Conservation (phyloP, 2,888 invertebrate species). For the Idaea dimidiata region DNA sequence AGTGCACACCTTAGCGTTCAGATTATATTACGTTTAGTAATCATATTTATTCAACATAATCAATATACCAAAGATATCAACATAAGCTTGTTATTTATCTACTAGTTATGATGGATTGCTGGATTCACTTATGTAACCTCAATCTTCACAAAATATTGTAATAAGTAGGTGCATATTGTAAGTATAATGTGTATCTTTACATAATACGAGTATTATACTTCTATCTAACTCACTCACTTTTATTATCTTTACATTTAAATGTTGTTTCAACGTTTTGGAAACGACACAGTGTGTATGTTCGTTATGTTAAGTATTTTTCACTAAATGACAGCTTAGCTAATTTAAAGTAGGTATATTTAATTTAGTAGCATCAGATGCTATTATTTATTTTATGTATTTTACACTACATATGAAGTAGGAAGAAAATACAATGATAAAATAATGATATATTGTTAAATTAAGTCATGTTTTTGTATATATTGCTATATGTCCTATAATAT, state of each 20-base stretch:
- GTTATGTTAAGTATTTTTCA: neutral
- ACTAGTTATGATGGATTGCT: neutral
- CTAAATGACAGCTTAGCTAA: neutral
- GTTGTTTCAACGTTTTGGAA: neutral
- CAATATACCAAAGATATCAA: neutral
- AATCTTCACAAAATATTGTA: too few relatives aligned
- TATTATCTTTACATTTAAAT: neutral
- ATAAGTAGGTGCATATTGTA: too few relatives aligned
- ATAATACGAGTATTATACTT: too few relatives aligned
- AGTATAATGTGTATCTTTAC: neutral
- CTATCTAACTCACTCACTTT: neutral
- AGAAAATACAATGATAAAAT: neutral
- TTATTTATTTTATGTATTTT: neutral
- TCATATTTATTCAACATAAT: constrained; percentile 8
- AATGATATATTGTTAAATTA: neutral
- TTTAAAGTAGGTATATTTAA: neutral
- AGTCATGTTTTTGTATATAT: neutral
- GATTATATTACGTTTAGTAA: neutral
- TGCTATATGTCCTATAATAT: too few relatives aligned
- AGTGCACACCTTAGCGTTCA: neutral
- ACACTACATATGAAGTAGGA: neutral
- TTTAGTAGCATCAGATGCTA: neutral
- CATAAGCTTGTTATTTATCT: neutral
- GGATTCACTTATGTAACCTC: neutral
- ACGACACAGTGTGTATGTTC: neutral